Conservation (phyloP, 2,888 invertebrate genomes). For the Dicranocentrus wangi region DNA sequence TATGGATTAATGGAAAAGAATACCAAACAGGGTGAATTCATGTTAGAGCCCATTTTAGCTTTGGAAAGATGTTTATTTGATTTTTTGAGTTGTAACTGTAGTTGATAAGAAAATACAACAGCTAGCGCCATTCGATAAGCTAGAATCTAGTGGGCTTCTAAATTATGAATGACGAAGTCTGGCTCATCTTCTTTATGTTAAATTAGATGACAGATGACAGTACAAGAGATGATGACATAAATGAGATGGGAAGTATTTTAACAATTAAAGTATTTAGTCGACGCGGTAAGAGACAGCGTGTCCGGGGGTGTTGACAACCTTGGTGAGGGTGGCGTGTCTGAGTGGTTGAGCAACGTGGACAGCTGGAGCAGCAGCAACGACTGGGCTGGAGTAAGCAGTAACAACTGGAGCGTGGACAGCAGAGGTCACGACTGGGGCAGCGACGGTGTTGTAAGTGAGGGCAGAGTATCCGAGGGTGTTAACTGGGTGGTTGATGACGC, state of each 20-base stretch:
- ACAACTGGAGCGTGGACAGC: conserved; percentile 60
- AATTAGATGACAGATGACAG: conserved; percentile 44
- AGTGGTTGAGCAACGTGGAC: conserved; percentile 71
- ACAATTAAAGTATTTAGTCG: conserved; percentile 73
- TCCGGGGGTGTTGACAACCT: conserved; percentile 75
- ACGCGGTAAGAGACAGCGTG: conserved; percentile 76
- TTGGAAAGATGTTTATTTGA: conserved; percentile 47
- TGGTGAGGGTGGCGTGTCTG: conserved; percentile 74
- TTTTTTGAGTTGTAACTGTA: conserved; percentile 6
- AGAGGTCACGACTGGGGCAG: conserved; percentile 33
- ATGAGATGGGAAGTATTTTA: conserved; percentile 18
- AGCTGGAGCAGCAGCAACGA: conserved; percentile 49
- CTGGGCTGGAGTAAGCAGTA: conserved; percentile 24
- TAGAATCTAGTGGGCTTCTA: neutral
- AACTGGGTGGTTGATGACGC: conserved; percentile 35
- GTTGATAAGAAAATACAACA: conserved; percentile 8
- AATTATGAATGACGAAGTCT: neutral
- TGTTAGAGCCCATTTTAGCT: neutral
- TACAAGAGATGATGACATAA: conserved; percentile 30
- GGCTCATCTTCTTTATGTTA: conserved; percentile 42
- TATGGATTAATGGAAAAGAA: no score
- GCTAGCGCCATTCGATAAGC: conserved; percentile 13
- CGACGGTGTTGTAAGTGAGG: conserved; percentile 54
- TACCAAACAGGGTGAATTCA: no score
- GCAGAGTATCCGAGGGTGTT: conserved; percentile 51